Evolutionary conservation across 1,140 invertebrate species (phyloP).

Genomic region (Lasioglossum baleicum): DNA sequence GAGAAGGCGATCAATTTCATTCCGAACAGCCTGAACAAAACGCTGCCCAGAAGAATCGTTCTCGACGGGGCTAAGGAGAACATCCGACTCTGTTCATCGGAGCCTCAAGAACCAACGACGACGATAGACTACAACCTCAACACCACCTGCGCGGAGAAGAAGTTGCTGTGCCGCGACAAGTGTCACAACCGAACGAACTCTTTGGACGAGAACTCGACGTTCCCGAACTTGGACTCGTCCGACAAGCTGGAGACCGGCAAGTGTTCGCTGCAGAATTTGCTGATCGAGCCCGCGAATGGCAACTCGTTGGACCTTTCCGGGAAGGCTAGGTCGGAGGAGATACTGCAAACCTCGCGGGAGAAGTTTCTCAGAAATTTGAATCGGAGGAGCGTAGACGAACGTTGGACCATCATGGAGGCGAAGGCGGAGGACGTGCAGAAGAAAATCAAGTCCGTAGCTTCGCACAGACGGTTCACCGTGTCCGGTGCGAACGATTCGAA

Average conservation of each 20-base stretch:
- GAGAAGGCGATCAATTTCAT: conserved; percentile 64
- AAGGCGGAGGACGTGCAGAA: conserved; percentile 65
- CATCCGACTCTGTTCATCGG: conserved; percentile 52
- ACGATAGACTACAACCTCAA: conserved; percentile 66
- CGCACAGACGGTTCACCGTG: conserved; percentile 41
- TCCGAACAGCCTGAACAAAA: conserved; percentile 65
- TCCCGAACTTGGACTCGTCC: conserved; percentile 34
- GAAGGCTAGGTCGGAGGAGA: conserved; percentile 64
- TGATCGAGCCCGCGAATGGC: conserved; percentile 29
- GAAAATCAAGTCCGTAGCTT: conserved; percentile 62
- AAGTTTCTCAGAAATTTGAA: not conserved
- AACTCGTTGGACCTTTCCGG: conserved; percentile 28
- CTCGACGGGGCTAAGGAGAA: conserved; percentile 58
- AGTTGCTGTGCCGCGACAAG: conserved; percentile 56
- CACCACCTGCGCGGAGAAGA: conserved; percentile 53
- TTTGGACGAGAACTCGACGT: conserved; percentile 65
- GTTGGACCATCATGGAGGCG: conserved; percentile 56
- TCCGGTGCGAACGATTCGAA: conserved; percentile 28
- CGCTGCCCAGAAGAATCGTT: conserved; percentile 46
- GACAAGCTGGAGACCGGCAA: conserved; percentile 47
- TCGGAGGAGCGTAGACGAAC: conserved; percentile 37
- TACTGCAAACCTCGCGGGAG: conserved; percentile 1
- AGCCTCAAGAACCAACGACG: conserved; percentile 17
- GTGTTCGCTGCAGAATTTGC: conserved; percentile 61
- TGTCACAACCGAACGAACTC: conserved; percentile 65